These are phyloP conservation scores for Gobiocypris rarus DNA, from an alignment of 2,113 vertebrate species.

Conservation along the genomic window DNA sequence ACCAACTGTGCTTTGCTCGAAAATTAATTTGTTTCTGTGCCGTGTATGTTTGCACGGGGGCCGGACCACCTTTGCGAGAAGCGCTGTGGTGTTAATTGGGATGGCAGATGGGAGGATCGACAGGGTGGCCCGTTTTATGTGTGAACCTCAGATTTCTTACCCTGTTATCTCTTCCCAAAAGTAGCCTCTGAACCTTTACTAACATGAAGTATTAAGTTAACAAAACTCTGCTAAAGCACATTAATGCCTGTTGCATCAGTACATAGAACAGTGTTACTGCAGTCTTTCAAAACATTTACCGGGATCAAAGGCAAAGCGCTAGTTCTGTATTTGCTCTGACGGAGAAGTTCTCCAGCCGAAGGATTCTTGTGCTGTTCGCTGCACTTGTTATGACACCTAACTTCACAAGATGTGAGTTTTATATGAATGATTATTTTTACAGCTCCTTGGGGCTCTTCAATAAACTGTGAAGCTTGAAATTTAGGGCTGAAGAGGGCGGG, in stretches of 20 bases:
- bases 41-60: slow-evolving; percentile 23
- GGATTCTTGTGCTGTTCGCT: slow-evolving; percentile 37
- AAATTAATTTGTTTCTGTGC: slow-evolving; percentile 2
- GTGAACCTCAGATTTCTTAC: neutral
- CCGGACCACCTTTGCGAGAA: slow-evolving; percentile 7
- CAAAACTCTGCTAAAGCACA: neutral
- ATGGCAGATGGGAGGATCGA: slow-evolving; percentile 18
- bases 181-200: slow-evolving; percentile 12
- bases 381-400: slow-evolving; percentile 45
- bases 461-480: slow-evolving; percentile 44
- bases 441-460: slow-evolving; percentile 33
- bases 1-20: neutral
- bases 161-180: neutral
- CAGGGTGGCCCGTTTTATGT: neutral
- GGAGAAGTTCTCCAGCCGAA: slow-evolving; percentile 41
- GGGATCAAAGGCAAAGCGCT: slow-evolving; percentile 20
- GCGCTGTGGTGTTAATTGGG: slow-evolving; percentile 19
- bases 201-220: neutral
- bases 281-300: slow-evolving; percentile 28
- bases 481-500: slow-evolving; percentile 24
- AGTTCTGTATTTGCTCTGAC: slow-evolving; percentile 30
- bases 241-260: neutral
- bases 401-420: slow-evolving; percentile 47
- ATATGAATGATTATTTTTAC: slow-evolving; percentile 47
- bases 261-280: slow-evolving; percentile 14